Evolutionary conservation across 1,140 invertebrate genomes (phyloP).

Genomic region (Dinoponera quadriceps): DNA sequence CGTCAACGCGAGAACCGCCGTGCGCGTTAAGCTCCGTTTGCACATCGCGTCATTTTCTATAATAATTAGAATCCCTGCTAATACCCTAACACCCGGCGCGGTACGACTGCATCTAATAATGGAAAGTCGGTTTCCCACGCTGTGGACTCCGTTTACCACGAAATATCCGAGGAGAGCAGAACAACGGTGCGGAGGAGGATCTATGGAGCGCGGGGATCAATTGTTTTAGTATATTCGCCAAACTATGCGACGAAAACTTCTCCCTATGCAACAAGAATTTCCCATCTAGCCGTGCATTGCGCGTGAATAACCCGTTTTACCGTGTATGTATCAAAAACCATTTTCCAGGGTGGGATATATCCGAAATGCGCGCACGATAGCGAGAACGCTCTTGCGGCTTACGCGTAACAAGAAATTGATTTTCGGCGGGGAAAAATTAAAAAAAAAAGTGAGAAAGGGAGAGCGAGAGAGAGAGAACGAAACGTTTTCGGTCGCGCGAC

Average conservation of each 20-base stretch:
- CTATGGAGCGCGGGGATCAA: background rate
- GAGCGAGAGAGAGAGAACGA: constrained; percentile 18
- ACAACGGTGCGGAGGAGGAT: background rate
- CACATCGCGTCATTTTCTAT: constrained; percentile 32
- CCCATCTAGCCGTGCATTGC: constrained; percentile 9
- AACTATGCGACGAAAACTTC: constrained; percentile 6
- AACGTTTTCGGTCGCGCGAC: constrained; percentile 30
- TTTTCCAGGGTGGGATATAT: constrained; percentile 26
- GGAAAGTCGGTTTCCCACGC: background rate
- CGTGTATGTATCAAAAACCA: constrained; percentile 23
- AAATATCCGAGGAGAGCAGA: background rate
- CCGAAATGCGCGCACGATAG: constrained; percentile 22
- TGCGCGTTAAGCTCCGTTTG: constrained; percentile 51
- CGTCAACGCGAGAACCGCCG: constrained; percentile 50
- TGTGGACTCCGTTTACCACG: background rate
- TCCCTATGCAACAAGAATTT: constrained; percentile 15
- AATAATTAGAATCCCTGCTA: constrained; percentile 42
- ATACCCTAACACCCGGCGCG: background rate
- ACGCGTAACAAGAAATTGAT: constrained; percentile 58
- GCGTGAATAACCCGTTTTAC: constrained; percentile 20
- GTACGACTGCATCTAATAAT: background rate
- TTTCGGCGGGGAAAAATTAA: constrained; percentile 17
- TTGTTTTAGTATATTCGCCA: constrained; percentile 12
- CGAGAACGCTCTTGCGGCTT: constrained; percentile 40
- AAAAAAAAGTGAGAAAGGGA: background rate